A percentile compares a stretch with the other conserved stretches of the same genome.
These are phyloP conservation scores for Alethe diademata DNA, from an alignment of 2,113 vertebrate genomes.

Conservation along the genomic window DNA sequence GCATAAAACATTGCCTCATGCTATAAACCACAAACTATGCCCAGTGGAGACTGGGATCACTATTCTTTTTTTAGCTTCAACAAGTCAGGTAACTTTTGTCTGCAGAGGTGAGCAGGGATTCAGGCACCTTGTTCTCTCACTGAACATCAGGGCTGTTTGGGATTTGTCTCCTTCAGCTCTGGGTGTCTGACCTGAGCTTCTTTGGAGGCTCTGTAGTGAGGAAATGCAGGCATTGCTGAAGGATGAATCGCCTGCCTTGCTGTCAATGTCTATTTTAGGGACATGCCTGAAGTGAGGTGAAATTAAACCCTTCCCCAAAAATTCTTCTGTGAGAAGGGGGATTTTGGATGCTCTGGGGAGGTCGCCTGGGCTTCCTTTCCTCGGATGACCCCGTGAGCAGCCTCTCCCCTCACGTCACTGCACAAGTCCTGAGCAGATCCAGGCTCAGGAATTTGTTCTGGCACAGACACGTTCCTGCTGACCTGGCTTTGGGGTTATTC, in stretches of 20 bases:
- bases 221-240: not conserved
- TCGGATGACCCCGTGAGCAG: not conserved
- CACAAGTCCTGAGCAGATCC: not conserved
- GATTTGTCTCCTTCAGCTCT: not conserved
- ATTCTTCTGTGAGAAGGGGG: not conserved
- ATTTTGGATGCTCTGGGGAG: not conserved
- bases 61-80: not conserved
- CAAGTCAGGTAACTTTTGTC: not conserved
- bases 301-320: not conserved
- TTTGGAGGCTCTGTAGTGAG: not conserved
- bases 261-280: not conserved
- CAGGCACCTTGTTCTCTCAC: not conserved
- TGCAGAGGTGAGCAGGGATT: not conserved
- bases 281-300: not conserved
- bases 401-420: not conserved
- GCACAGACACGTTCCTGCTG: not conserved
- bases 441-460: not conserved
- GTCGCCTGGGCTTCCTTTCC: not conserved
- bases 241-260: not conserved
- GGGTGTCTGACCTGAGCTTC: not conserved
- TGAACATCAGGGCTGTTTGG: not conserved
- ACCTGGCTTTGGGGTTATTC: not conserved
- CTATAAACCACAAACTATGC: conserved; percentile 26
- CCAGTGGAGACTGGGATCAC: not conserved
- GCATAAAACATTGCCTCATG: not conserved